Evolutionary conservation across 2,797 vertebrate species (phyloP), one percentile per base, ranked within the genome.

Genomic region (Thaleichthys pacificus): DNA sequence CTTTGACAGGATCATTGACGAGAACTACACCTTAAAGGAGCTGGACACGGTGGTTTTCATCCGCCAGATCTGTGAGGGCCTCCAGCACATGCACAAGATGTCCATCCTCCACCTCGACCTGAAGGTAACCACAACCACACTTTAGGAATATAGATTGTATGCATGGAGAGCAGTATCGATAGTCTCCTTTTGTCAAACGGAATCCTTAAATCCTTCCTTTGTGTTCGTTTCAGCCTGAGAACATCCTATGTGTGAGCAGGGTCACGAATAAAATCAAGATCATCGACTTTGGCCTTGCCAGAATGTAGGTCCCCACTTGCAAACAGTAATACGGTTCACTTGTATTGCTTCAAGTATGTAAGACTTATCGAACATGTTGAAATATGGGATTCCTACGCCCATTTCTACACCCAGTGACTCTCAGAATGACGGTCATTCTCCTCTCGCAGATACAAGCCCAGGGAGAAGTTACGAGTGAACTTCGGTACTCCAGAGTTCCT

Each of bases 401-500:
- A 47, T 47, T 47, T 47, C 9, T 47, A 12, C 42, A 47, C 3
- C 42, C 11, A 14, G 9, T 8, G 42, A 14, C 14, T 47, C 42
- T 47, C 42, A 1, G 9, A 4, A 1, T 62, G 28, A 62, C 61
- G 3, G 24, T 5, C 3, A 19, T 26, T 12, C 6, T 35, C 47
- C 22, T 66, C 72, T 76, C 65, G 4, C 62, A 99, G 98, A 87
- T 99, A 98, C 73, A 95, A 97, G 83, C 97, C 96, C 57, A 94
- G 95, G 71, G 98, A 99, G 88, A 99, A 99, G 83, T 91, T 99
- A 79, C 91, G 91, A 72, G 95, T 99, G 75, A 98, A 97, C 83
- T 99, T 99, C 73, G 98, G 98, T 28, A 99, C 98, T 22, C 95
- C 97, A 0, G 97, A 99, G 86, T 99, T 99, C 84, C 95, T 99